Conservation (phyloP, 2,888 invertebrate genomes). For the Agrochola litura region DNA sequence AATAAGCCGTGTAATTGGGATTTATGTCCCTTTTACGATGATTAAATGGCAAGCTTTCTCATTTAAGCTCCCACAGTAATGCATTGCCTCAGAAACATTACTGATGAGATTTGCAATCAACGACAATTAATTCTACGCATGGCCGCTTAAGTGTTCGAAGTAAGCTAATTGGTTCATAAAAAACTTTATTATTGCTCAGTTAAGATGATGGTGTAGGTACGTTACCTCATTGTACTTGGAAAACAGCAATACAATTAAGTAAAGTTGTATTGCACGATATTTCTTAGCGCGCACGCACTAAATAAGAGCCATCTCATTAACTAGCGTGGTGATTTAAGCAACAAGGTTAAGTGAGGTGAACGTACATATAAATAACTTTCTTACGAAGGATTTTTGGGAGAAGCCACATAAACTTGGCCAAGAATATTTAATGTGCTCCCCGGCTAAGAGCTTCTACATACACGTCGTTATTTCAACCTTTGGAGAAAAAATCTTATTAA, state of each 20-base stretch:
- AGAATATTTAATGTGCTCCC: constrained; percentile 63
- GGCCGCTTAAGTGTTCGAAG: constrained; percentile 35
- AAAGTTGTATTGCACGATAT: constrained; percentile 73
- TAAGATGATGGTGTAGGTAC: constrained; percentile 34
- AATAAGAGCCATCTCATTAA: constrained; percentile 75
- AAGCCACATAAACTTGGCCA: constrained; percentile 53
- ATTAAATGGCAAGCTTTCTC: constrained; percentile 81
- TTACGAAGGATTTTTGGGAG: constrained; percentile 65
- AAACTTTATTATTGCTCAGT: constrained; percentile 44
- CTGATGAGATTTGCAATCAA: constrained; percentile 74
- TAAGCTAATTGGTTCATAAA: constrained; percentile 55
- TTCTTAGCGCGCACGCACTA: constrained; percentile 71
- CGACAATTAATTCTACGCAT: constrained; percentile 64
- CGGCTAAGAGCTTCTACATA: constrained; percentile 52
- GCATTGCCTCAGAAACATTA: constrained; percentile 75
- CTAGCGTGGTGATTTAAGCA: constrained; percentile 74
- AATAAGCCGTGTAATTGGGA: constrained; percentile 88
- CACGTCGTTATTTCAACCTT: constrained; percentile 26
- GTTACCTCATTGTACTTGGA: constrained; percentile 50
- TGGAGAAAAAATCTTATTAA: constrained; percentile 43
- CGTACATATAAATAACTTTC: constrained; percentile 68
- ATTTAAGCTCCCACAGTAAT: constrained; percentile 78
- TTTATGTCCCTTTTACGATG: constrained; percentile 86
- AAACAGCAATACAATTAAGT: constrained; percentile 64
- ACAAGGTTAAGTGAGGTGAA: constrained; percentile 71